Conservation (phyloP, 1,140 invertebrate species). For the Macrotrachela quadricornifera region DNA sequence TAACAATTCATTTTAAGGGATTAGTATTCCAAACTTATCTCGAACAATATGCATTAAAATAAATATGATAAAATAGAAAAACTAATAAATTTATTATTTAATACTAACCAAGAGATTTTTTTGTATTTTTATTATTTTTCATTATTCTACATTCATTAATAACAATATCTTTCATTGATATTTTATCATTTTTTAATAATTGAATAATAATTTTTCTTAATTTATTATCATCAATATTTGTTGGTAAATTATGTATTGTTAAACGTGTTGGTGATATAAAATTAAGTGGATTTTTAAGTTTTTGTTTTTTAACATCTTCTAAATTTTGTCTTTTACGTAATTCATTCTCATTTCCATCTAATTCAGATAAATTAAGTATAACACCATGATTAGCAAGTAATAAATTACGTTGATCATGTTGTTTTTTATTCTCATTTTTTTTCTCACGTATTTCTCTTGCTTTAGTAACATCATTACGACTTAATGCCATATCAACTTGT, state of each 20-base stretch:
- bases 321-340: conserved; percentile 46
- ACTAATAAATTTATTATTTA: too few species aligned
- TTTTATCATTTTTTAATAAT: conserved; percentile 34
- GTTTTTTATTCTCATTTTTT: conserved; percentile 25
- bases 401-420: conserved; percentile 66
- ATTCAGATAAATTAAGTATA: conserved; percentile 58
- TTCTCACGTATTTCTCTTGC: conserved; percentile 20
- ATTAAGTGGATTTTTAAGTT: conserved; percentile 67
- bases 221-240: conserved; percentile 43
- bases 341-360: conserved; percentile 52
- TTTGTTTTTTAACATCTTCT: conserved; percentile 63
- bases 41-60: too few species aligned
- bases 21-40: too few species aligned
- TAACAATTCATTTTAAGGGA: too few species aligned
- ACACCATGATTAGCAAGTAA: conserved; percentile 79
- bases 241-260: conserved; percentile 66
- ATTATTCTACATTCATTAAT: conserved; percentile 14
- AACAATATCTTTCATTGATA: conserved; percentile 45
- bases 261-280: conserved; percentile 66
- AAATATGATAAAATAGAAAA: too few species aligned
- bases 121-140: conserved; percentile 18
- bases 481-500: conserved; percentile 48
- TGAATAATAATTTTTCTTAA: conserved; percentile 42
- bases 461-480: conserved; percentile 34
- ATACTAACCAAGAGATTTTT: too few species aligned